Evolutionary conservation across 2,113 vertebrate species (phyloP).

Genomic region (Pseudois nayaur): DNA sequence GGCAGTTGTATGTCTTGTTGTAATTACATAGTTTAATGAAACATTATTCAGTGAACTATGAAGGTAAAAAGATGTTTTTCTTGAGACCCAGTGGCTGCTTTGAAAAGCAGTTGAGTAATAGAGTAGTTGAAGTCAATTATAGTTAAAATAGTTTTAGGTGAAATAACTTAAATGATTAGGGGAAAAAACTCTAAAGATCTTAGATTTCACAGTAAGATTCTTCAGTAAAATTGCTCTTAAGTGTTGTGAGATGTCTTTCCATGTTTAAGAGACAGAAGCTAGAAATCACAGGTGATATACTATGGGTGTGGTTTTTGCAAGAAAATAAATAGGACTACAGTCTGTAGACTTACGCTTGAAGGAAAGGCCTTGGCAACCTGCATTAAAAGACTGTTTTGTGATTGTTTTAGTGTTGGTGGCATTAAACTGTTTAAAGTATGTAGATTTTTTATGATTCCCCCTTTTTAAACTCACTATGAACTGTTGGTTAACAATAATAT

Average conservation of each 20-base stretch:
- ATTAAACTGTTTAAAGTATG: not conserved
- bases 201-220: not conserved
- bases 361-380: not conserved
- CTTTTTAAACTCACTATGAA: not conserved
- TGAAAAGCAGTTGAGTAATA: not conserved
- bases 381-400: not conserved
- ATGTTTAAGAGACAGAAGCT: constrained; percentile 3
- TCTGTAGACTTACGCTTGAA: not conserved
- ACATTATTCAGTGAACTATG: constrained; percentile 32
- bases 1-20: not conserved
- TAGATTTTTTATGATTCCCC: not conserved
- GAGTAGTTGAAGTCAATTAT: not conserved
- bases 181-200: not conserved
- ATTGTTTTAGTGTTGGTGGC: constrained; percentile 19
- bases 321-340: not conserved
- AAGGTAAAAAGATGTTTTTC: constrained; percentile 19
- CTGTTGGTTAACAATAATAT: not conserved
- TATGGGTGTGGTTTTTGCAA: not conserved
- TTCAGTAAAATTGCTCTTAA: not conserved
- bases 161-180: not conserved
- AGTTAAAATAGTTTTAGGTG: not conserved
- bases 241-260: not conserved
- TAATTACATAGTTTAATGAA: constrained; percentile 19
- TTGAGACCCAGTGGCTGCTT: not conserved
- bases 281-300: not conserved